These are phyloP conservation scores for Himalopsyche kuldschensis DNA, from an alignment of 2,888 invertebrate genomes.

Conservation along the genomic window DNA sequence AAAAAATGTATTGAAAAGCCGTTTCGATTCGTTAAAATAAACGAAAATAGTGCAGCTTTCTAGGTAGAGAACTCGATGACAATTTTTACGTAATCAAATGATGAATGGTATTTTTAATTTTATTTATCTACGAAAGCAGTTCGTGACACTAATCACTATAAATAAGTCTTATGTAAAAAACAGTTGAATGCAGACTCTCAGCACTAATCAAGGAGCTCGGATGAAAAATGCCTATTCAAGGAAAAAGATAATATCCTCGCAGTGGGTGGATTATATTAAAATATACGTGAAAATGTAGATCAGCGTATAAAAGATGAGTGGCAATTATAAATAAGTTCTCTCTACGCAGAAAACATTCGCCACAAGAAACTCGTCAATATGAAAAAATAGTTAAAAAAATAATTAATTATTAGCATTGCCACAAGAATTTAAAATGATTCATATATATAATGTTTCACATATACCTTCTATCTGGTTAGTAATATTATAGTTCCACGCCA, in stretches of 20 bases:
- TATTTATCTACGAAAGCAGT: neutral
- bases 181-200: neutral
- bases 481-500: too few relatives aligned
- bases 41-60: too few relatives aligned
- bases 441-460: too few relatives aligned
- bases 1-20: too few relatives aligned
- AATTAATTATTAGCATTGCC: too few relatives aligned
- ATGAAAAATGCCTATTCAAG: neutral
- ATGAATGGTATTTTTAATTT: neutral
- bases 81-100: too few relatives aligned
- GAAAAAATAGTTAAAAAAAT: too few relatives aligned
- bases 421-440: too few relatives aligned
- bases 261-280: neutral
- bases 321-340: neutral
- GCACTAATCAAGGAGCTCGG: neutral
- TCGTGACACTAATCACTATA: neutral
- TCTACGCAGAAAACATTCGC: neutral
- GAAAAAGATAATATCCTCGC: neutral
- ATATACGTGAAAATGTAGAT: neutral
- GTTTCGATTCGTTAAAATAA: too few relatives aligned
- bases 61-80: too few relatives aligned
- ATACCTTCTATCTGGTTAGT: too few relatives aligned
- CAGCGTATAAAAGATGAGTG: neutral
- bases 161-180: neutral
- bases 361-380: too few relatives aligned